These are phyloP conservation scores for Xestia rhomboidea DNA, from an alignment of 2,888 invertebrate species.

Conservation along the genomic window DNA sequence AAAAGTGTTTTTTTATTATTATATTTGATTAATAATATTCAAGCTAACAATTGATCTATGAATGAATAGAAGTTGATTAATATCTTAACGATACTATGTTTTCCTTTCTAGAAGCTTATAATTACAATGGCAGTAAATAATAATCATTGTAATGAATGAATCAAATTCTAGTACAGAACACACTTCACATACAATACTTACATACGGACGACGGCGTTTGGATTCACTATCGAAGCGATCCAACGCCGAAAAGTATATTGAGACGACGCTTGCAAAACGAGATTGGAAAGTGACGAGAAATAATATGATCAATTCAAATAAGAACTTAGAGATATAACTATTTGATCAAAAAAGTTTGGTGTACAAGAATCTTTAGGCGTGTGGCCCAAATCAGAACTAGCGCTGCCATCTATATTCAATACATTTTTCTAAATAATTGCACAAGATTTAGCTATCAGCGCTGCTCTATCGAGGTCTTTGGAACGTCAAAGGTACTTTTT, in stretches of 20 bases:
- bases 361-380: neutral
- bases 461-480: neutral
- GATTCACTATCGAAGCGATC: conserved; percentile 26
- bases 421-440: neutral
- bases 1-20: neutral
- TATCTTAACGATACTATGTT: neutral
- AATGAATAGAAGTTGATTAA: neutral
- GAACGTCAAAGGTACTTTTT: neutral
- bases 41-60: neutral
- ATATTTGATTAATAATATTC: no score
- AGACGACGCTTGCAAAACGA: neutral
- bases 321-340: neutral
- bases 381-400: neutral
- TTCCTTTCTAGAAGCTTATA: no score
- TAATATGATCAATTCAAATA: neutral
- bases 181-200: conserved; percentile 52
- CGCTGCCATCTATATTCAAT: neutral
- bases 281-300: conserved; percentile 3
- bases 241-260: conserved; percentile 12
- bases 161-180: conserved; percentile 45
- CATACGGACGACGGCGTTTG: conserved; percentile 27
- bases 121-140: no score
- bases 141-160: neutral
- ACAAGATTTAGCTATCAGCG: neutral
- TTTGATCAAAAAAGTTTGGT: neutral